Conservation (phyloP, 2,888 invertebrate genomes). For the Panzeria rudis region DNA sequence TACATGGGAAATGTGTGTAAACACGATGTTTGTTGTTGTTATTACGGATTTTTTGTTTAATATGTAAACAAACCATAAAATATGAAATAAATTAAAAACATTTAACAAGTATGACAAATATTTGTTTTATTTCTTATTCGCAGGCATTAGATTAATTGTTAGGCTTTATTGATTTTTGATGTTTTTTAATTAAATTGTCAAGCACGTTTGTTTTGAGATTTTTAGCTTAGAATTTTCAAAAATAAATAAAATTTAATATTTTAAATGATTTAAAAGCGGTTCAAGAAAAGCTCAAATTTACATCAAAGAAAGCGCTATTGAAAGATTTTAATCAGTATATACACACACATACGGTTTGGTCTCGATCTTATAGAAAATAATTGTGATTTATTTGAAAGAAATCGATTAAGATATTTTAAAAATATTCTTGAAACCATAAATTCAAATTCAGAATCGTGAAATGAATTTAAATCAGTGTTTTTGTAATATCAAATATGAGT, state of each 20-base stretch:
- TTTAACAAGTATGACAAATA: slow-evolving; percentile 43
- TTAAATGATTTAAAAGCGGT: slow-evolving; percentile 5
- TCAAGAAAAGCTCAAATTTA: neutral
- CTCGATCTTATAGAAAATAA: neutral
- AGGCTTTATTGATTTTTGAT: neutral
- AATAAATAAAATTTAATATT: neutral
- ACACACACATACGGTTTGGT: neutral
- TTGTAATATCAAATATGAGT: no score
- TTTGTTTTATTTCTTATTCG: slow-evolving; percentile 40
- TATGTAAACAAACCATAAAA: slow-evolving; percentile 67
- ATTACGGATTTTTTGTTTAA: slow-evolving; percentile 1
- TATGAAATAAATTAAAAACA: slow-evolving; percentile 46
- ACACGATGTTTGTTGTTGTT: slow-evolving; percentile 49
- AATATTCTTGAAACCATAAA: neutral
- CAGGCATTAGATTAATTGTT: slow-evolving; percentile 23
- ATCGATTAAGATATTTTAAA: slow-evolving; percentile 2
- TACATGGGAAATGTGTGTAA: slow-evolving; percentile 49
- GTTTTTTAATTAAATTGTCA: slow-evolving; percentile 9
- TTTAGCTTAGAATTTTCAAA: neutral
- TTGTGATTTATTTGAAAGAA: slow-evolving; percentile 33
- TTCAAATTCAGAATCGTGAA: slow-evolving; percentile 28
- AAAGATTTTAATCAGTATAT: slow-evolving; percentile 8
- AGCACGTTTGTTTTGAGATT: slow-evolving; percentile 1
- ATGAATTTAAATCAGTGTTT: neutral
- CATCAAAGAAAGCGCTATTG: slow-evolving; percentile 20